Evolutionary conservation across 2,888 invertebrate genomes (phyloP), one percentile per base, ranked within the genome.

Genomic region (Dicyrtoma fusca): DNA sequence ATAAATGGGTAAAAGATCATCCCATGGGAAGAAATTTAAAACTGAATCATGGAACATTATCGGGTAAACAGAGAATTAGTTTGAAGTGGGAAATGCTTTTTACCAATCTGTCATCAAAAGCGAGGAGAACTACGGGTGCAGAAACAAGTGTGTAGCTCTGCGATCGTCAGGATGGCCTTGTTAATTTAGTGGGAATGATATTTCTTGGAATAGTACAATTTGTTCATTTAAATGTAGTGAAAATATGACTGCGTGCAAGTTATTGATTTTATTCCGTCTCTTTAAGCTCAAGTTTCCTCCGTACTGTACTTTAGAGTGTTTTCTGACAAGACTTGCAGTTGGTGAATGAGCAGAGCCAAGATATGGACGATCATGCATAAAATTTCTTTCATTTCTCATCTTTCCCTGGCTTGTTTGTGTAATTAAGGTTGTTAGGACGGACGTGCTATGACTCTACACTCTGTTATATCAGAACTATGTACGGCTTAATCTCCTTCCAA

Each of bases 21-120:
- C 73, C 73, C 73, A 44, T 53, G 73, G 73, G 73, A 73, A 69
- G 73, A 73, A 64, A 69, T 34, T 42, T 51, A 42, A 73, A 59
- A 64, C 69, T 69, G 49, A 62, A 62, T 64, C 21, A 69, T 25
- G 45, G 64, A 65, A 57, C 42, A 57, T 69, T 64, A 64, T 63
- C 57, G 42, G 34, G 44, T 64, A 55, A 61, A 64, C 53, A 63
- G 55, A 44, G 59, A 73, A 73, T 73, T 73, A 73, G 69, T 69
- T 73, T 73, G 49, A 73, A 73, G 73, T 73, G 57, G 59, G 11
- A 23, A 26, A 23, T 23, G 21, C 10, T 17, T 19, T 47, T 63
- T 63, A 63, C 51, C 17, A 53, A 19, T 17, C n/a, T n/a, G 21
- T 21, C n/a, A 34, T 34, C 8, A 13, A 21, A n/a, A 34, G 59